Base-by-base conservation (phyloP, 2,888 invertebrate species). In the Phanerotoma sp. region DNA sequence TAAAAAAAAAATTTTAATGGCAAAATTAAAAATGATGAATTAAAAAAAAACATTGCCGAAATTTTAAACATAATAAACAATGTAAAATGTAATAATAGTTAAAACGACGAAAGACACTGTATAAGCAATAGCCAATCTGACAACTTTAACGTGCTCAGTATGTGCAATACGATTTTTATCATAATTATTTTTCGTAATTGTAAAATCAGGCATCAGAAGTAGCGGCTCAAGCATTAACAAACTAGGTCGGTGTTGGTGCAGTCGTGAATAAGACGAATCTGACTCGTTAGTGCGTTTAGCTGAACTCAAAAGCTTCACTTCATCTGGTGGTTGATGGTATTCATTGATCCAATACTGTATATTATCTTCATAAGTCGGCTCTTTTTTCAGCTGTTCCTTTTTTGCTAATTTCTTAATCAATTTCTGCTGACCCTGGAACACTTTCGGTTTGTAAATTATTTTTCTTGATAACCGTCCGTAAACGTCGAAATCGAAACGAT, bases 91-190 rank as follows among this genome's bases (percentile, higher is more conserved):
- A 54, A 81, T 75, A 58, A 81, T 78, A 44, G 79, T 78, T 64
- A 82, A 70, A 55, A 80, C 73, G 62, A 83, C 78, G 66, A 83
- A 82, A 35, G 80, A 79, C 51, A 81, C 73, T 28, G 82, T 82
- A 68, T 84, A 81, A 56, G 82, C 80, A 63, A 86, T 80, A 67
- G 85, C 78, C 61, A 82, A 78, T 68, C 78, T 77, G 18, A 80
- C 75, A 58, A 82, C 78, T 66, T 80, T 81, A 33, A 79, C 76
- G 58, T 80, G 78, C 62, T 82, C 81, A 7, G 73, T 70, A 32
- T 61, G 65, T 9, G 67, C 63, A 30, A 69, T 61, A 25, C 62
- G 62, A 58, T 69, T 66, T 51, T 67, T 71, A 64, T 33, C 54
- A 15, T 37, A 13, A 15, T 30, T 21, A 6, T 64, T 60, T 66